Base-by-base conservation (phyloP, 2,797 vertebrate genomes). In the Nyctalus aviator region DNA sequence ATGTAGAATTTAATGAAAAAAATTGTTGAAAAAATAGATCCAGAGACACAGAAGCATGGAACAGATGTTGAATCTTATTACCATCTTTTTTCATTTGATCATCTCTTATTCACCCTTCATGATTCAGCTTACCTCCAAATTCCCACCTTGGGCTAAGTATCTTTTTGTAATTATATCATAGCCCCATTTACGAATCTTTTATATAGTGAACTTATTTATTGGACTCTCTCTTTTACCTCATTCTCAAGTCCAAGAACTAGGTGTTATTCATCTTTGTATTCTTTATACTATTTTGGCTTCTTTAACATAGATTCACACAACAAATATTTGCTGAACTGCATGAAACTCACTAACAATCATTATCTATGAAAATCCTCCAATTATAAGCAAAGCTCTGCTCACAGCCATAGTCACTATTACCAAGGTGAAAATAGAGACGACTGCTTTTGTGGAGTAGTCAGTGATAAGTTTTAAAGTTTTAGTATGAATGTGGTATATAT, bases 41-140 rank as follows among this genome's bases (percentile, higher is more conserved):
- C 25, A 59, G 25, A 59, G 57, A 59, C 25, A 59, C 25, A 59
- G 25, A 59, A 59, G 57, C 25, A 59, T 59, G 57, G 57, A 59
- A 59, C 25, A 59, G 3, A 59, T 2, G 5, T 27, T 1, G 3
- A 59, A 59, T 59, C 57, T 59, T 59, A 79, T 84, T 57, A n/a
- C 25, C 23, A 77, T 37, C 13, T 89, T 81, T 91, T 21, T 82
- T 72, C 30, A 59, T 35, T 86, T 90, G 53, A 62, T 90, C 93
- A 92, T 53, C 44, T 83, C 46, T 21, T 83, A 27, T 27, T 79
- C 35, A n/a, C 57, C 9, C 35, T 90, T 78, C 35, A 76, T 75
- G 17, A 64, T 20, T 79, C 46, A 90, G 8, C 27, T 87, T 75
- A 79, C 23, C 12, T 92, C 50, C 27, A 78, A 94, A 92, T 55